phyloP scores from a whole-genome alignment of 2,113 vertebrate species.

The Urocynchramus pylzowi region DNA sequence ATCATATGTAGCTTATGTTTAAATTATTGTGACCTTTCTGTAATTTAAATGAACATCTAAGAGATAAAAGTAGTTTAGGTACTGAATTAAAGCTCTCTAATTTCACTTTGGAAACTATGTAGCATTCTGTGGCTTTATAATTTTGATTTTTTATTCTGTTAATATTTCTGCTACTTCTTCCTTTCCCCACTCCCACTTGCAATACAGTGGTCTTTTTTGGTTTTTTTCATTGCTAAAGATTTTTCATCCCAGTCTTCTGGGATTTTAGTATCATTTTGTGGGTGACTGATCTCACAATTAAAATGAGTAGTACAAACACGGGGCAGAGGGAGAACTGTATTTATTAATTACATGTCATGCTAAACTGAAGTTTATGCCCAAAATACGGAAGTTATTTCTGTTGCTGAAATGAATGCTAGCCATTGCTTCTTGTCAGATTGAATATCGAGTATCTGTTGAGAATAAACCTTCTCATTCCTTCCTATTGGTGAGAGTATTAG shows the following conservation, averaged over 20 bases:
- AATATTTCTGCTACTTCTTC: neutral
- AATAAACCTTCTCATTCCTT: constrained; percentile 29
- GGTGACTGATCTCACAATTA: neutral
- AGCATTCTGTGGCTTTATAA: neutral
- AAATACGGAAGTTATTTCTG: constrained; percentile 15
- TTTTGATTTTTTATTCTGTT: neutral
- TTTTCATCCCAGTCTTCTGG: neutral
- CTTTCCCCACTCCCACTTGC: neutral
- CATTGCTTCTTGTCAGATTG: constrained; percentile 38
- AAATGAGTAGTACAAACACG: neutral
- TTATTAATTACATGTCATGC: neutral
- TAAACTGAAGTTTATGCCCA: neutral
- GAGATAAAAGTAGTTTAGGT: neutral
- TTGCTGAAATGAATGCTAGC: neutral
- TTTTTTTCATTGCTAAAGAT: neutral
- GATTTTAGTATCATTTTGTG: neutral
- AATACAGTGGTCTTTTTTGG: neutral
- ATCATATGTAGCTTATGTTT: neutral
- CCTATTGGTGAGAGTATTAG: constrained; percentile 54
- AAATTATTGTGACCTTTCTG: neutral
- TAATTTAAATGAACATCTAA: neutral
- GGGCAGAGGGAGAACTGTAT: neutral
- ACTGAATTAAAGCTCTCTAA: neutral
- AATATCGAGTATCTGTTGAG: constrained; percentile 33
- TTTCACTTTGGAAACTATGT: neutral